phyloP scores from a whole-genome alignment of 2,113 vertebrate species.

The Tetrao urogallus region DNA sequence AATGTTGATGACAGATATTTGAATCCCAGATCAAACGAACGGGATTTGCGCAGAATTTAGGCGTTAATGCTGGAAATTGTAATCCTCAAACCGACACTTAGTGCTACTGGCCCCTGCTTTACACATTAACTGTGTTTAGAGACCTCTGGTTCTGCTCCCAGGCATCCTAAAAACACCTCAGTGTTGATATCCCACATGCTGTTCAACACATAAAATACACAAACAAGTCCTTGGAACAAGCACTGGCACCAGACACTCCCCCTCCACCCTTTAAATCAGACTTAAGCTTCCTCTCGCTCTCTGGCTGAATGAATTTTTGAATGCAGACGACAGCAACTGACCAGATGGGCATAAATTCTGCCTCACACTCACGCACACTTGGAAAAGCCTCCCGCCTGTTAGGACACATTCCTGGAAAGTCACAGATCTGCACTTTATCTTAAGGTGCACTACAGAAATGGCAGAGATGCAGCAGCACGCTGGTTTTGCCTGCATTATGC shows the following conservation, averaged over 20 bases:
- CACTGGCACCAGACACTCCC: background rate
- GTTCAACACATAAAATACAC: background rate
- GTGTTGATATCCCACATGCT: background rate
- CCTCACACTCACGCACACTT: background rate
- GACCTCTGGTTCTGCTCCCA: background rate
- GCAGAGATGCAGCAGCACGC: background rate
- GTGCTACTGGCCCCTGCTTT: background rate
- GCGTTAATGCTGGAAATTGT: background rate
- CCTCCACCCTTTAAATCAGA: background rate
- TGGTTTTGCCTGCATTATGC: background rate
- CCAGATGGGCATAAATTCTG: background rate
- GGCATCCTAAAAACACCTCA: background rate
- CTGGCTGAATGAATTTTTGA: background rate
- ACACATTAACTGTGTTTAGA: background rate
- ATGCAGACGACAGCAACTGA: background rate
- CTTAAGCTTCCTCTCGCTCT: background rate
- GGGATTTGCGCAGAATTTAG: rapidly evolving
- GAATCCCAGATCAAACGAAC: background rate
- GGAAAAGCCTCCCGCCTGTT: background rate
- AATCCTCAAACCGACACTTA: background rate
- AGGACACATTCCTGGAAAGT: background rate
- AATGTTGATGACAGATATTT: background rate
- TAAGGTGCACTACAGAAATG: background rate
- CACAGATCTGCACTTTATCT: background rate
- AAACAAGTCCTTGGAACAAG: background rate